A percentile compares a stretch with the other conserved stretches of the same genome.
These are phyloP conservation scores for Diorhabda elongata DNA, from an alignment of 1,140 invertebrate species.

Conservation along the genomic window DNA sequence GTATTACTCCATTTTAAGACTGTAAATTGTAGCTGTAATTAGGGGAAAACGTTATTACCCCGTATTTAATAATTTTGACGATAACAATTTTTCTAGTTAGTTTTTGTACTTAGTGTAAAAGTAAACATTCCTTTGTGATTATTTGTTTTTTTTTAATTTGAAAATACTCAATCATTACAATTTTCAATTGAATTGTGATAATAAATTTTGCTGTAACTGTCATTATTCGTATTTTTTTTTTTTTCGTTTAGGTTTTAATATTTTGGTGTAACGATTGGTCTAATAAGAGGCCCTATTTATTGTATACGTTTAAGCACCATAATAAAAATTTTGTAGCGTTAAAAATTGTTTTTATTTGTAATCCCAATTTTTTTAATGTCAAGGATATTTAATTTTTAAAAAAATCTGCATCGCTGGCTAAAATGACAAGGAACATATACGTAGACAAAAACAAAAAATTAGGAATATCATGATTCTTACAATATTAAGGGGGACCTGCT, in stretches of 20 bases:
- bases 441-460: too few species aligned
- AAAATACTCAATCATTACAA: conserved; percentile 20
- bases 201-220: conserved; percentile 16
- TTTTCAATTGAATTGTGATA: conserved; percentile 24
- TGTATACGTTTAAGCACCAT: conserved; percentile 29
- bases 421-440: too few species aligned
- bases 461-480: too few species aligned
- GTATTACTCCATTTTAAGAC: conserved; percentile 22
- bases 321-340: conserved; percentile 30
- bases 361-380: too few species aligned
- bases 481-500: too few species aligned
- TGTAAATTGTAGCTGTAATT: conserved; percentile 14
- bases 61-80: conserved; percentile 5
- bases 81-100: conserved; percentile 5
- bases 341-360: too few species aligned
- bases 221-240: conserved; percentile 15
- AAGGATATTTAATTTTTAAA: too few species aligned
- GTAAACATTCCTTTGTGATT: conserved; percentile 19
- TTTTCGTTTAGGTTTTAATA: conserved; percentile 21
- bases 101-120: conserved; percentile 20
- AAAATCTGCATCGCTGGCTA: too few species aligned
- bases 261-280: conserved; percentile 24
- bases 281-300: conserved; percentile 20
- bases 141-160: conserved; percentile 19
- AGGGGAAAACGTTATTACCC: not conserved